phyloP scores from a whole-genome alignment of 2,888 invertebrate species.

The Cactoblastis cactorum region DNA sequence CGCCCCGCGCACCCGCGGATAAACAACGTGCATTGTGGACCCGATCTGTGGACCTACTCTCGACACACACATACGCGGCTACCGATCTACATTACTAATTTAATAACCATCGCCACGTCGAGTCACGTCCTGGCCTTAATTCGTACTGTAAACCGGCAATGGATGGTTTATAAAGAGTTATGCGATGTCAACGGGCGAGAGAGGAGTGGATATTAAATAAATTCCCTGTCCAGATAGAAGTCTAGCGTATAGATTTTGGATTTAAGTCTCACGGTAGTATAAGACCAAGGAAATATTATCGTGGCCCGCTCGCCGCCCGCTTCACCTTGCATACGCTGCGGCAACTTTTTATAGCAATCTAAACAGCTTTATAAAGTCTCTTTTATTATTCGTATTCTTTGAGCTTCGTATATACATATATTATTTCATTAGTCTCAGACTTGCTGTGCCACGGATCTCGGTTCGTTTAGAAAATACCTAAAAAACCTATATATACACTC shows the following conservation, averaged over 20 bases:
- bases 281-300: conserved; percentile 44
- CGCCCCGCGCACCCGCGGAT: conserved; percentile 65
- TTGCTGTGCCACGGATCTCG: no score
- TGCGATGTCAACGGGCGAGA: conserved; percentile 27
- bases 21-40: conserved; percentile 78
- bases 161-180: conserved; percentile 21
- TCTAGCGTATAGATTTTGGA: conserved; percentile 70
- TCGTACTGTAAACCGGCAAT: conserved; percentile 22
- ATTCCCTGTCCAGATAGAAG: conserved; percentile 60
- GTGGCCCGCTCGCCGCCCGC: conserved; percentile 14
- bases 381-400: neutral
- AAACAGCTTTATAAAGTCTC: neutral
- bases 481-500: no score
- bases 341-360: neutral
- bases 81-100: conserved; percentile 30
- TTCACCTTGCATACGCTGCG: neutral
- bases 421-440: no score
- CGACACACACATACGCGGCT: conserved; percentile 46
- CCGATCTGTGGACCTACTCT: conserved; percentile 65
- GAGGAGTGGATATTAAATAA: conserved; percentile 53
- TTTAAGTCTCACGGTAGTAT: conserved; percentile 49
- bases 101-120: conserved; percentile 29
- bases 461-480: no score
- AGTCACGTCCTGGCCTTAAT: neutral
- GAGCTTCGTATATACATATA: neutral